These are phyloP conservation scores for Gymnothorax javanicus DNA, from an alignment of 2,797 vertebrate genomes.

Conservation along the genomic window DNA sequence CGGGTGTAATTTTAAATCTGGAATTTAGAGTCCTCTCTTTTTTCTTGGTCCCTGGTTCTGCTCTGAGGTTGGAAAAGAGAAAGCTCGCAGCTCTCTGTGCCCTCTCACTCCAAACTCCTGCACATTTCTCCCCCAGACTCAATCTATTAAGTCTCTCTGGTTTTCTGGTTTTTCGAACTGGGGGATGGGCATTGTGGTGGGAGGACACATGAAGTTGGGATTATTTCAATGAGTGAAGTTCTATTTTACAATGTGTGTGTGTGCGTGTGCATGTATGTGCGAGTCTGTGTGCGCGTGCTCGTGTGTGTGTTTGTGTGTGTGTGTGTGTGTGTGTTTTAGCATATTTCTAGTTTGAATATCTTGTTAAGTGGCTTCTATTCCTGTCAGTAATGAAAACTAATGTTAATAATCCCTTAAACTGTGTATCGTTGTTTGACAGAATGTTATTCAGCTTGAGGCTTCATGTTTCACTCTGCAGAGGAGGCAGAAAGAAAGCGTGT, in stretches of 20 bases:
- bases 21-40: neutral
- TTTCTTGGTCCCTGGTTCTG: neutral
- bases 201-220: neutral
- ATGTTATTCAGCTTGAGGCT: neutral
- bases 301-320: neutral
- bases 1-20: neutral
- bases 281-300: neutral
- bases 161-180: neutral
- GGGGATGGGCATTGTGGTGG: neutral
- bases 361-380: neutral
- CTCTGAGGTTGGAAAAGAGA: neutral
- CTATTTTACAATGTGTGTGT: neutral
- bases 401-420: neutral
- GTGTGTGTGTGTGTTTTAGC: neutral
- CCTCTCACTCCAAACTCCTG: neutral
- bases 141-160: neutral
- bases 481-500: neutral
- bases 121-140: neutral
- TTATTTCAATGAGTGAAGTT: neutral
- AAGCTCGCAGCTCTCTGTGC: neutral
- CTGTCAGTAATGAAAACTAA: neutral
- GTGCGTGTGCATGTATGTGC: no score
- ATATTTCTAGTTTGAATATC: neutral
- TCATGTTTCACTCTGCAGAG: neutral
- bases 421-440: neutral